Evolutionary conservation across 1,140 invertebrate genomes (phyloP).

Genomic region (Ylistrum balloti): DNA sequence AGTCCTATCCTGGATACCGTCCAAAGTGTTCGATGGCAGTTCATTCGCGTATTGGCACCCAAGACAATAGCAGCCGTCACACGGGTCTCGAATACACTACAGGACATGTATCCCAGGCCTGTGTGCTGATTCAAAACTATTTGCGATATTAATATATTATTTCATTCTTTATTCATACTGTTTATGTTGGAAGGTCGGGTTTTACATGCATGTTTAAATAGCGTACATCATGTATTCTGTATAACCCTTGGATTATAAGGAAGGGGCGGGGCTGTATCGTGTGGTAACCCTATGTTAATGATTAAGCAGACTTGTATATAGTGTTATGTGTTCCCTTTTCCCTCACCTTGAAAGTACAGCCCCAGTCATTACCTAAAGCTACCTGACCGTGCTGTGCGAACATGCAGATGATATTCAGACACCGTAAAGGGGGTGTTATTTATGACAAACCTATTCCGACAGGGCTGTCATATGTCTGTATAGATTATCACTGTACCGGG

Average conservation of each 20-base stretch:
- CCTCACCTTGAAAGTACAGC: background rate
- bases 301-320: background rate
- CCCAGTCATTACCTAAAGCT: background rate
- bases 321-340: background rate
- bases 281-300: background rate
- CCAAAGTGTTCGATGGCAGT: background rate
- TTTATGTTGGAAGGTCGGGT: background rate
- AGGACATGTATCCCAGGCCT: background rate
- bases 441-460: slow-evolving; percentile 27
- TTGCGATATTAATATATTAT: background rate
- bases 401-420: background rate
- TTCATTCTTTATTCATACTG: background rate
- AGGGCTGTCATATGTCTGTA: slow-evolving; percentile 1
- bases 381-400: slow-evolving; percentile 23
- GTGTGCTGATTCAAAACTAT: background rate
- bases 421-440: background rate
- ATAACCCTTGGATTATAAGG: background rate
- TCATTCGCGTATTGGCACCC: background rate
- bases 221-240: too few relatives aligned
- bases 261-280: background rate
- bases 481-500: slow-evolving; percentile 17
- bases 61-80: background rate
- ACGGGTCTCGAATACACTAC: background rate
- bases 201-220: slow-evolving; percentile 30
- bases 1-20: background rate